Base-by-base conservation (phyloP, 2,113 vertebrate genomes). In the Semnopithecus entellus region DNA sequence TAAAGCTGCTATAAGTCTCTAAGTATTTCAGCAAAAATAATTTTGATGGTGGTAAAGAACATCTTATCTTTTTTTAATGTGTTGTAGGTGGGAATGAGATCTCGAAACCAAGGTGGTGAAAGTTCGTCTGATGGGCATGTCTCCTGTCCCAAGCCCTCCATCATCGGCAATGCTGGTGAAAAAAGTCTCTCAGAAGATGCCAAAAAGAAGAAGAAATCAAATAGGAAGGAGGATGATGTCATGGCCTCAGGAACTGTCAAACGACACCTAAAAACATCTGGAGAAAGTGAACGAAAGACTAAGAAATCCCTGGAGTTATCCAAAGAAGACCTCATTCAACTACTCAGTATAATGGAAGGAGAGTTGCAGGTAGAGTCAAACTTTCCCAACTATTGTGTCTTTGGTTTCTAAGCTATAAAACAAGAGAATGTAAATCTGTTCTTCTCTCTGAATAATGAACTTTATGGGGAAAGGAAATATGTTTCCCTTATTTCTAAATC, bases 291-390 rank as follows among this genome's bases (percentile, higher is more conserved):
- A 22, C 95, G 80, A 90, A 99, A 98, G 97, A 97, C 97, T 43
- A 99, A 99, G 98, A 98, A 98, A 66, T 97, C 98, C 66, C 98
- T 98, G 95, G 99, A 99, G 9, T 98, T 99, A 95, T 99, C 99
- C 27, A 99, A 99, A 98, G 99, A 99, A 80, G 99, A 99, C 35
- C 98, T 99, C 88, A 98, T 99, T 35, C 99, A 98, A 35, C 99
- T 99, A 72, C 99, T 99, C 95, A 99, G 99, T 52, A 98, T 99
- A 98, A 99, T 99, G 99, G 99, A 99, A 97, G 99, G 99, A 96
- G 99, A 99, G 92, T 96, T 99, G 25, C 99, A 99, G 99, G 99
- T 99, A 99, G 92, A 93, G 38, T 83, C 43, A 73, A 0, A n/a
- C 70, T 4, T 83, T 73, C 68, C 96, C 14, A 55, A 3, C 12